Base-by-base conservation (phyloP, 2,113 vertebrate genomes). In the Struthio camelus region DNA sequence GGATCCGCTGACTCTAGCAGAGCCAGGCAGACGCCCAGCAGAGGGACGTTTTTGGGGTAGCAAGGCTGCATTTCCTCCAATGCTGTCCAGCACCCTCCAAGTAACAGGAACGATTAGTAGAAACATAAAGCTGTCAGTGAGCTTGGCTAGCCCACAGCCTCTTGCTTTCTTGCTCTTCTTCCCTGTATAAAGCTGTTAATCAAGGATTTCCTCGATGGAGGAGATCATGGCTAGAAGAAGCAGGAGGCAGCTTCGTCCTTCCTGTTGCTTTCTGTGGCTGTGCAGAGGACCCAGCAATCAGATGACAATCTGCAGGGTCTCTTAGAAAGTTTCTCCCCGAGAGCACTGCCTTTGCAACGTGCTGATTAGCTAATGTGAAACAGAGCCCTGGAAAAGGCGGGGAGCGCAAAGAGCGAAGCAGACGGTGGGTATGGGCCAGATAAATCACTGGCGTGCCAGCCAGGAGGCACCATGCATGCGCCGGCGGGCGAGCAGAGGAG, bases 341-440 rank as follows among this genome's bases (percentile, higher is more conserved):
- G 69, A 90, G 67, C 0, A 24, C 61, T 59, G 51, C 28, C 89
- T 97, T 93, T 56, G 76, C 93, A 95, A 96, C 94, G 89, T 95
- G 92, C 85, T 83, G 95, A 38, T 92, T 92, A 85, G 93, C 70
- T 97, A 96, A 97, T 95, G 84, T 10, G 89, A 97, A 97, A 83
- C 93, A 95, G 96, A 95, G 91, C 61, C 15, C 83, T 93, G 73
- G 76, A 61, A 89, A 79, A 92, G 27, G 48, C 40, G 19, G 79
- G 40, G 53, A 87, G 77, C 2, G 2, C 40, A 78, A 76, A 10
- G 3, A 87, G 91, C 85, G 3, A 2, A 87, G 89, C 67, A 50
- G 14, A 69, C 17, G 2, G 5, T 61, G 51, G 91, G 59, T 75
- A 69, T 2, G 40, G 71, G 66, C 38, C 4, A 93, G 93, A 92